These are phyloP conservation scores for Vidua macroura DNA, from an alignment of 2,113 vertebrate species.

Conservation along the genomic window DNA sequence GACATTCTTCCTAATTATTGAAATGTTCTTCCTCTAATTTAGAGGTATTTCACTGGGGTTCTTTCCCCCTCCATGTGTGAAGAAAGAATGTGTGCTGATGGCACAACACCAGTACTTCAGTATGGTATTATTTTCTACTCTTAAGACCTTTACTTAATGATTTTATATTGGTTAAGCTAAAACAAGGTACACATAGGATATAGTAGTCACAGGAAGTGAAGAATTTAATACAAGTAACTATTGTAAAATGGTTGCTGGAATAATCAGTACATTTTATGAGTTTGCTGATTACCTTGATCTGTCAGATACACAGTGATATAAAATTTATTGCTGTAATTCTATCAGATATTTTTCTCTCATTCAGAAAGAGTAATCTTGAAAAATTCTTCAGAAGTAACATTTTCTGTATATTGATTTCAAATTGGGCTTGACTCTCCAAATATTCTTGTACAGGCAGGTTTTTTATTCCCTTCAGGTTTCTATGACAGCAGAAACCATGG, in stretches of 20 bases:
- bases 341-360: background rate
- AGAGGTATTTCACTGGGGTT: background rate
- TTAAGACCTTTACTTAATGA: background rate
- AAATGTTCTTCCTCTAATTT: background rate
- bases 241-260: background rate
- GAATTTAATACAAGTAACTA: background rate
- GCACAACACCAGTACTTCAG: background rate
- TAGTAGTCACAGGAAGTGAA: background rate
- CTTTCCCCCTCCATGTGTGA: background rate
- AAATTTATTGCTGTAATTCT: slow-evolving; percentile 17
- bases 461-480: slow-evolving; percentile 76
- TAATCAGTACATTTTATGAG: background rate
- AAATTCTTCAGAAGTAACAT: background rate
- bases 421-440: slow-evolving; percentile 14
- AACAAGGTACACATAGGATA: background rate
- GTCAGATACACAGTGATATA: background rate
- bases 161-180: background rate
- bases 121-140: background rate
- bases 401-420: slow-evolving; percentile 39
- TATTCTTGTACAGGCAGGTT: background rate
- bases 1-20: background rate
- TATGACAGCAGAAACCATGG: slow-evolving; percentile 56
- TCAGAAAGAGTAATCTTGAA: slow-evolving; percentile 31
- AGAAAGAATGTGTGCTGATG: background rate
- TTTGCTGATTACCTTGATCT: background rate